phyloP scores from a whole-genome alignment of 1,140 invertebrate species.

The Trichogramma pretiosum region DNA sequence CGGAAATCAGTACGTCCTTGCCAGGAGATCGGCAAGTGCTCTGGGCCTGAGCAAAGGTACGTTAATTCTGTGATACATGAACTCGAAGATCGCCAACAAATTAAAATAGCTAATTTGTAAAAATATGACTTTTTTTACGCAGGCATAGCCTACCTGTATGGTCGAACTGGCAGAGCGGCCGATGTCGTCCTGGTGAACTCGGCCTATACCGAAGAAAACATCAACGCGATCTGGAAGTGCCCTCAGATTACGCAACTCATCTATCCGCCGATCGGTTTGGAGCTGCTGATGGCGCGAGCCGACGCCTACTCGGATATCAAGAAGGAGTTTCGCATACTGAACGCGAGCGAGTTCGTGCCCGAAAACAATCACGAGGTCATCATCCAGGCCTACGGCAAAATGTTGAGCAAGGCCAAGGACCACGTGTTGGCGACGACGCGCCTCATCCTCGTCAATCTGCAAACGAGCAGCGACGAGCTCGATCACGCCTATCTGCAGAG shows the following conservation, averaged over 20 bases:
- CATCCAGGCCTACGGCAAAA: slow-evolving; percentile 71
- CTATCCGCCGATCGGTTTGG: slow-evolving; percentile 92
- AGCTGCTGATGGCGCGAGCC: slow-evolving; percentile 61
- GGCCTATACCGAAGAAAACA: slow-evolving; percentile 90
- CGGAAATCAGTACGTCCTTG: slow-evolving; percentile 69
- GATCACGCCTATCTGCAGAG: slow-evolving; percentile 75
- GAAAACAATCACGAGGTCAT: slow-evolving; percentile 96
- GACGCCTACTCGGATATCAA: slow-evolving; percentile 47
- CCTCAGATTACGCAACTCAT: slow-evolving; percentile 66
- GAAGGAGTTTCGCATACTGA: slow-evolving; percentile 64
- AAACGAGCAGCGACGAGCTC: slow-evolving; percentile 72
- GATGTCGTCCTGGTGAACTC: slow-evolving; percentile 95
- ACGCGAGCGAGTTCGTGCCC: slow-evolving; percentile 90
- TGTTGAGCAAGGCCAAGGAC: slow-evolving; percentile 55
- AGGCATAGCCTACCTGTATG: slow-evolving; percentile 52
- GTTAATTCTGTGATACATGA: not conserved
- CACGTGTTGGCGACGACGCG: slow-evolving; percentile 37
- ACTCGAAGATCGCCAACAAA: slow-evolving; percentile 83
- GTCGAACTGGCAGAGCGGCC: slow-evolving; percentile 68
- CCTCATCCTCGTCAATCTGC: slow-evolving; percentile 82
- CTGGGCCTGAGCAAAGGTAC: slow-evolving; percentile 11
- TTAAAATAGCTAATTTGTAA: slow-evolving; percentile 68
- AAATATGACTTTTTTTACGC: not conserved
- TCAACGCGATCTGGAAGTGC: slow-evolving; percentile 74
- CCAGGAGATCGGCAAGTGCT: slow-evolving; percentile 63